phyloP scores from a whole-genome alignment of 1,140 invertebrate genomes.

The Helicoverpa armigera region DNA sequence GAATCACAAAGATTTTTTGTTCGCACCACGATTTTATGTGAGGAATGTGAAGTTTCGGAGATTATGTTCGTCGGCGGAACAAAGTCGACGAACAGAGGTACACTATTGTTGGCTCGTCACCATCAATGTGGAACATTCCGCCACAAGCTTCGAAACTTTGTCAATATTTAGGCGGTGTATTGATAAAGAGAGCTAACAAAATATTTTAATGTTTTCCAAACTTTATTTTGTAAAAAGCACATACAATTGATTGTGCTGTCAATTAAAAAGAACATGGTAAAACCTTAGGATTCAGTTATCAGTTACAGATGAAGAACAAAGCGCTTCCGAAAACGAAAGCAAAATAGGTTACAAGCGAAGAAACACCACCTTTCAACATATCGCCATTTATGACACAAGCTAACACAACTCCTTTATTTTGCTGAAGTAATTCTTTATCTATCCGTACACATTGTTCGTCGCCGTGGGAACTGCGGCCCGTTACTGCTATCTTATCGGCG shows the following conservation, averaged over 20 bases:
- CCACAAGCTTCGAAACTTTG: slow-evolving; percentile 2
- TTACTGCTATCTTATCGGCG: slow-evolving; percentile 47
- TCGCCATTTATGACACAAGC: slow-evolving; percentile 38
- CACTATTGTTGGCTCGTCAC: slow-evolving; percentile 57
- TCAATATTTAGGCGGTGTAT: slow-evolving; percentile 44
- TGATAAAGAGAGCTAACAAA: slow-evolving; percentile 20
- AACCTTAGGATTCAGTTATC: too few relatives aligned
- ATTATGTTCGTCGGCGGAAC: slow-evolving; percentile 67
- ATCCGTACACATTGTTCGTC: slow-evolving; percentile 29
- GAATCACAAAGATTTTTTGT: slow-evolving; percentile 58
- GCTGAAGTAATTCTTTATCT: slow-evolving; percentile 42
- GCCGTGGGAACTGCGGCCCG: slow-evolving; percentile 43
- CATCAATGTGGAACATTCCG: slow-evolving; percentile 34
- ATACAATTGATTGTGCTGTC: too few relatives aligned
- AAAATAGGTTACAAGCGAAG: not conserved
- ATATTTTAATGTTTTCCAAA: not conserved
- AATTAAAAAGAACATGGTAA: too few relatives aligned
- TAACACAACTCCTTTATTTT: slow-evolving; percentile 39
- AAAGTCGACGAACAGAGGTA: slow-evolving; percentile 59
- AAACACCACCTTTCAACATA: slow-evolving; percentile 17
- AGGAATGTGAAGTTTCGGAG: slow-evolving; percentile 75
- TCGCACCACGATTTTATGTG: slow-evolving; percentile 68
- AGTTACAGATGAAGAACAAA: too few relatives aligned
- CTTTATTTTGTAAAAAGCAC: too few relatives aligned
- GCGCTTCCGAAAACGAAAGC: not conserved